Percentiles rank a stretch among this genome's conserved stretches.
Conservation (phyloP, 2,113 vertebrate species). For the Rhizomys pruinosus region DNA sequence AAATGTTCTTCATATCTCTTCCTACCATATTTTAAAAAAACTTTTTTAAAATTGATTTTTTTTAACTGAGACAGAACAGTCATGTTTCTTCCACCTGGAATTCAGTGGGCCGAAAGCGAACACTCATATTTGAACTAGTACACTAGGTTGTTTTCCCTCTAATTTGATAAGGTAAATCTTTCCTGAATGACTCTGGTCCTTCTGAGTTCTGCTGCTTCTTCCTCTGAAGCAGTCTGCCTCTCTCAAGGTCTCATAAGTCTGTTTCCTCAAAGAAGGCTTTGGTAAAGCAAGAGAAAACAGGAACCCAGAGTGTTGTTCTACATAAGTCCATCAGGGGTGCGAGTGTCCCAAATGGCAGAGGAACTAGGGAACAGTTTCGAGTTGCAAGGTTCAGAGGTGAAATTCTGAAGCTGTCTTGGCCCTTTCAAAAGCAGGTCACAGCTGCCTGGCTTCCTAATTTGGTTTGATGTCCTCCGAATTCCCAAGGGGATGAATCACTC, state of each 20-base stretch:
- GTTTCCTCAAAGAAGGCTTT: background rate
- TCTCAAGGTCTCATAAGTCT: background rate
- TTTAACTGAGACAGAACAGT: background rate
- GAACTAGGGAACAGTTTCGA: slow-evolving; percentile 29
- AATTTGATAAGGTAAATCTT: background rate
- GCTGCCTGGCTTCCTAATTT: slow-evolving; percentile 79
- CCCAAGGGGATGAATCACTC: slow-evolving; percentile 67
- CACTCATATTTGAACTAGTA: background rate
- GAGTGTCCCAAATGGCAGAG: background rate
- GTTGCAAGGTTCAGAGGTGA: slow-evolving; percentile 54
- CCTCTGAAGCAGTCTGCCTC: background rate
- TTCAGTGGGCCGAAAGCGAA: background rate
- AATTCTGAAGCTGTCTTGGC: slow-evolving; percentile 71
- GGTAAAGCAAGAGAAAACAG: background rate
- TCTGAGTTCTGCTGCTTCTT: background rate
- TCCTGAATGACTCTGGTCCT: background rate
- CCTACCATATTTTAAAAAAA: background rate
- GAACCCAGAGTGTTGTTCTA: background rate
- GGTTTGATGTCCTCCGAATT: slow-evolving; percentile 78
- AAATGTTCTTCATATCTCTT: background rate
- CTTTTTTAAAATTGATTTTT: background rate
- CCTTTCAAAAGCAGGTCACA: slow-evolving; percentile 75
- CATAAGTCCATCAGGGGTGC: background rate
- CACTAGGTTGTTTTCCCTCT: background rate
- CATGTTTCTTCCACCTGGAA: background rate